Base-by-base conservation (phyloP, 2,888 invertebrate genomes). In the Argyra leucocephala region DNA sequence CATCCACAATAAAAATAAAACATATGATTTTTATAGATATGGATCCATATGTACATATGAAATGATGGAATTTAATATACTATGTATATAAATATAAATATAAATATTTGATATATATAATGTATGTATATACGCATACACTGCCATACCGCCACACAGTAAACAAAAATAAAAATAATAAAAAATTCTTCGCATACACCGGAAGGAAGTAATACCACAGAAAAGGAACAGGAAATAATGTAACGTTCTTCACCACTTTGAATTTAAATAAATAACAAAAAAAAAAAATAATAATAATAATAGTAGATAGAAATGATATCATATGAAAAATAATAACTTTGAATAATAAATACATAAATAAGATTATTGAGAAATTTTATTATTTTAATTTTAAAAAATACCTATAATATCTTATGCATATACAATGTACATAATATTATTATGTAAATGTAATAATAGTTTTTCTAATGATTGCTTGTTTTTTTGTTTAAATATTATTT, bases 221-320 rank as follows among this genome's bases (percentile, higher is more conserved):
- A 48, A 48, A 48, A 48, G 48, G 48, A 48, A 48, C 48, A 48
- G 48, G 48, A 48, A 48, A 48, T 48, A 48, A n/a, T 18, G 48
- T 18, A 48, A 48, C 48, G 48, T 48, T 48, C 18, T 48, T 48
- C 48, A 48, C 48, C 48, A 48, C 48, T 48, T n/a, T 6, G 5
- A 48, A 48, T 48, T 48, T 18, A 15, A 48, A 48, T 48, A 48
- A 48, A 31, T 31, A 31, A 31, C 1, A 31, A 31, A 6, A 31
- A 31, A 6, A 31, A 31, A 6, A 31, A 31, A 31, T 10, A 31
- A 7, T 6, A 26, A 26, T 7, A 26, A 26, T n/a, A 26, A 26
- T 26, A 26, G n/a, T 37, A 15, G 12, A 37, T 9, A 37, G 3
- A 37, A 37, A 37, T 10, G 12, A 15, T 37, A 37, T 37, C 5